Conservation (phyloP, 2,113 vertebrate species). For the Poeciliopsis retropinna region DNA sequence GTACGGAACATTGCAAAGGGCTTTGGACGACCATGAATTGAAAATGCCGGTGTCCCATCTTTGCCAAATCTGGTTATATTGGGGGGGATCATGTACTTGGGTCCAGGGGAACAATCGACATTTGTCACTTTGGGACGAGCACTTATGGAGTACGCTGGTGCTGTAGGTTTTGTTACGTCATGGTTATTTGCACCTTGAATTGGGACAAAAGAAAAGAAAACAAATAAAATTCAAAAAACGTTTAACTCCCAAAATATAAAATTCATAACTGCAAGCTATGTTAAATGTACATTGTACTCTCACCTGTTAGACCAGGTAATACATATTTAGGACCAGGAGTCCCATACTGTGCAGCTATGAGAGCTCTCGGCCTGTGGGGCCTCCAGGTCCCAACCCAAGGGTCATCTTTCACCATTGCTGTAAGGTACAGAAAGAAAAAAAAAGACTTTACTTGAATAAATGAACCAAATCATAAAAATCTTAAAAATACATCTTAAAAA, state of each 20-base stretch:
- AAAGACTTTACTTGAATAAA: too few relatives aligned
- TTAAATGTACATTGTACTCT: neutral
- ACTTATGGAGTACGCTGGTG: slow-evolving; percentile 85
- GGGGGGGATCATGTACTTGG: slow-evolving; percentile 79
- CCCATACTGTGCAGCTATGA: slow-evolving; percentile 83
- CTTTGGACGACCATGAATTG: slow-evolving; percentile 78
- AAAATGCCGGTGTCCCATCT: slow-evolving; percentile 79
- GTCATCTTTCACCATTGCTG: slow-evolving; percentile 69
- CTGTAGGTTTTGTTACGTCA: slow-evolving; percentile 81
- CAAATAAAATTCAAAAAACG: too few relatives aligned
- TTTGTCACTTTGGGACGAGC: slow-evolving; percentile 32
- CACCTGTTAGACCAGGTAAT: slow-evolving; percentile 86
- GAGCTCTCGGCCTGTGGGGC: slow-evolving; percentile 86
- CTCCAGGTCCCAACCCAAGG: slow-evolving; percentile 87
- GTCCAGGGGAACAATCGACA: slow-evolving; percentile 79
- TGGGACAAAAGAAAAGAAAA: neutral
- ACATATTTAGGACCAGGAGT: slow-evolving; percentile 89
- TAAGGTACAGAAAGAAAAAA: too few relatives aligned
- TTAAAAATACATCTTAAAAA: too few relatives aligned
- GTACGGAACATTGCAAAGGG: slow-evolving; percentile 54
- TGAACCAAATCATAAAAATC: too few relatives aligned
- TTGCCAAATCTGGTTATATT: slow-evolving; percentile 78
- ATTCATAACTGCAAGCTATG: neutral
- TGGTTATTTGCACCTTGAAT: slow-evolving; percentile 73
- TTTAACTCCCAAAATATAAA: neutral